Evolutionary conservation across 1,140 invertebrate genomes (phyloP), one percentile per base, ranked within the genome.

Genomic region (Cheumatopsyche charites): DNA sequence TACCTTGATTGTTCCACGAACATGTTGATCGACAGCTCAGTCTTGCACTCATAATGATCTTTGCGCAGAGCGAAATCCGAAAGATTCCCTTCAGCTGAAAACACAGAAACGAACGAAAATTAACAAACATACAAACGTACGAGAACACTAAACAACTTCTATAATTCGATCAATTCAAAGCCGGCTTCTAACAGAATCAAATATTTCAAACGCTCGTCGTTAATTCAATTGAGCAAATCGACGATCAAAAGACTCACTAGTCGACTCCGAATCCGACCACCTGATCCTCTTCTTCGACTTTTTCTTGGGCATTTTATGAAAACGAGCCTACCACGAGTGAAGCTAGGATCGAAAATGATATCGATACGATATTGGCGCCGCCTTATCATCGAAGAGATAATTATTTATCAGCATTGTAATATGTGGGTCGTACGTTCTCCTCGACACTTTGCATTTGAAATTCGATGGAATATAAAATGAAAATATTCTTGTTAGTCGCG

Each of bases 21-120:
- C 62, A 94, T 85, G 67, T 87, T 86, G 73, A 87, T 89, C 74
- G 84, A 84, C 77, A 88, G 82, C 73, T 86, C 81, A 78, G 89
- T 88, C 76, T 84, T 84, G 72, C 88, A 84, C 78, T 86, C 85
- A 85, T 88, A 95, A 83, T 94, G 91, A 70, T 89, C 84, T 82
- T 89, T 92, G 78, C 88, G 86, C 73, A 86, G 78, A 76, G 91
- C 91, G 85, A 94, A 94, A 77, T 89, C 89, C 71, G 89, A 90
- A 81, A 95, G 90, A 85, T 94, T 92, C 77, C 92, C 91, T 86
- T 93, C 92, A 82, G 93, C 93, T 94, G 87, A 49, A 90, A 89
- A 78, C 80, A 82, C 79, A 77, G 82, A 78, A 58, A 58, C 61
- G 1, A 67, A n/a, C n/a, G 7, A 61, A 36, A 36, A 36, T 36